phyloP scores from a whole-genome alignment of 37 sponge, comb jelly and placozoan genomes.

The Diacarnus erythraeanus region DNA sequence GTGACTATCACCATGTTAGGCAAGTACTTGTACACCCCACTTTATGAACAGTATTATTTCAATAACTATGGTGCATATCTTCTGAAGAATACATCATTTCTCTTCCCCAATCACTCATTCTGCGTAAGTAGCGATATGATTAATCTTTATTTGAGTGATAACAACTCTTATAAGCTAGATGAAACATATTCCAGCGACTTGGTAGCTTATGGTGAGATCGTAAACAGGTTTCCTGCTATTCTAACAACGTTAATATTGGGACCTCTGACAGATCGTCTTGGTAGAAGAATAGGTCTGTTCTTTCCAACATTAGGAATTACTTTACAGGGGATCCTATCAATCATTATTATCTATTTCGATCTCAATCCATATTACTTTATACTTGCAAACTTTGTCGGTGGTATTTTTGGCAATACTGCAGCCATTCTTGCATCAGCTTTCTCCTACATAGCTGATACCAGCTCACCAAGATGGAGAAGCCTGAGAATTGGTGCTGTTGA shows the following conservation, averaged over 20 bases:
- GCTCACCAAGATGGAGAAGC: conserved; percentile 41
- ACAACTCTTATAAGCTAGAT: not conserved
- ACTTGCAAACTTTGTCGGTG: conserved; percentile 14
- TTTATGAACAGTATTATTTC: conserved; percentile 34
- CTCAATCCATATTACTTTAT: conserved; percentile 31
- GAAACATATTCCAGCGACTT: not conserved
- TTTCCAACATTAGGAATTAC: conserved; percentile 7
- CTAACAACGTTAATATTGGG: conserved; percentile 45
- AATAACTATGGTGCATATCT: not conserved
- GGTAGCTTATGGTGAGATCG: conserved; percentile 23
- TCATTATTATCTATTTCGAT: conserved; percentile 28
- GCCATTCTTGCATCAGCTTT: conserved; percentile 29
- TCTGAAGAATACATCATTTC: conserved; percentile 19
- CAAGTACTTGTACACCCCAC: not conserved
- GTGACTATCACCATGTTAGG: conserved; percentile 33
- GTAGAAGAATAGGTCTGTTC: conserved; percentile 46
- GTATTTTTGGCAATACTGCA: conserved; percentile 36
- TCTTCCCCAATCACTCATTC: conserved; percentile 3
- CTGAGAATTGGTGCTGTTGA: conserved; percentile 45
- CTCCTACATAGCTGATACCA: conserved; percentile 62
- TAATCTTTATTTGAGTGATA: conserved; percentile 1
- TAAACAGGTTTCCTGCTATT: conserved; percentile 18
- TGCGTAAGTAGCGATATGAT: conserved; percentile 33
- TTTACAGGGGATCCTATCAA: not conserved
- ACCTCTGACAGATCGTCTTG: conserved; percentile 54